Base-by-base conservation (phyloP, 2,113 vertebrate genomes). In the Centrocercus urophasianus region DNA sequence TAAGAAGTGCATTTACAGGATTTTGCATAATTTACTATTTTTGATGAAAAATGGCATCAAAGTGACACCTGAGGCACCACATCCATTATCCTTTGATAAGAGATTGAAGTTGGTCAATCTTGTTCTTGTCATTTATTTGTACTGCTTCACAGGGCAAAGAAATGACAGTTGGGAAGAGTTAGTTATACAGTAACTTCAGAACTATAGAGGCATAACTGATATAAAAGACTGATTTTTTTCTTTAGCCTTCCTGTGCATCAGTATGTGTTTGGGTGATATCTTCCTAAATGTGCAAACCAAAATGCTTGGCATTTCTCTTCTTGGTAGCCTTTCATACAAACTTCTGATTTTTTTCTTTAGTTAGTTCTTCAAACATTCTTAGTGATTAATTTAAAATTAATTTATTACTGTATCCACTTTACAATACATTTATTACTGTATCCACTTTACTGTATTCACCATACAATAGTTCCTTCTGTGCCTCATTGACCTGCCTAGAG, bases 11-110 rank as follows among this genome's bases (percentile, higher is more conserved):
- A 0, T 66, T 80, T 64, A 50, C 10, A 52, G 1, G 5, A 40
- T 83, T 91, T 88, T 90, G 28, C 69, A 42, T 78, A 86, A 86
- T 74, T 93, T 40, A 71, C 57, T 77, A 2, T 42, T 86, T 95
- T 67, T 83, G 45, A 67, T 91, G 69, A 74, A 83, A 95, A 93
- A 86, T 34, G 4, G 0, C 24, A 86, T 48, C 25, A 28, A 66
- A 93, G 76, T 30, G 50, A 21, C 52, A 71, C 83, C 73, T 20
- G 59, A 90, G 94, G 80, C 70, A 67, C 13, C 38, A 32, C 52
- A 71, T 86, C 64, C 64, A 74, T 67, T 56, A 54, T 16, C 38
- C 45, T 87, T 80, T 78, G 83, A 34, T 60, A 91, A 70, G 59
- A 89, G 89, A 72, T 72, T 90, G 93, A 85, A 79, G 67, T 1